Evolutionary conservation across 2,797 vertebrate genomes (phyloP), one percentile per base, ranked within the genome.

Genomic region (Pygocentrus nattereri): DNA sequence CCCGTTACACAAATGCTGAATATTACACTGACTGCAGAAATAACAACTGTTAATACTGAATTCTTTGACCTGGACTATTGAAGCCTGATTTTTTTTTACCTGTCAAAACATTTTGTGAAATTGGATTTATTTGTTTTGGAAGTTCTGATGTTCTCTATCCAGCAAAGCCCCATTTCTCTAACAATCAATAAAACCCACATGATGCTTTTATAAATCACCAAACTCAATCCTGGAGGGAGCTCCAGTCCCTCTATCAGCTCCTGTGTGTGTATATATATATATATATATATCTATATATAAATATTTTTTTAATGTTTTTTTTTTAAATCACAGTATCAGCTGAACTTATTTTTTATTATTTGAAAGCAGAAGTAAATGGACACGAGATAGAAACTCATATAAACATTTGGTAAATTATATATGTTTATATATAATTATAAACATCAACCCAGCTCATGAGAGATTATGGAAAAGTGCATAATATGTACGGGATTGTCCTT

Each of bases 111-210:
- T 67, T 65, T 34, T 67, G 56, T 62, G 18, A 23, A 62, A 11
- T 21, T 58, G 44, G 13, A 31, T 31, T 18, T 31, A 18, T 64
- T 56, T 76, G 19, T 61, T 50, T 34, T n/a, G 30, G 8, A 27
- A 11, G 25, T 49, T 70, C 15, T 70, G 44, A 4, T 47, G 12
- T 47, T 23, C 41, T 67, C 18, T 68, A 50, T 47, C 15, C 23
- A 27, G 16, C 4, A 23, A 15, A n/a, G 61, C 31, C 54, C 3
- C 52, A 34, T 18, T 18, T 30, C n/a, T 18, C 2, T 52, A 7
- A 21, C 30, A n/a, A 49, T 82, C 38, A 59, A 64, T 58, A 78
- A 59, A 68, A 74, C 27, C 21, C 6, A 47, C 31, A 38, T 50
- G 3, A 58, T 44, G 49, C 50, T 12, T 23, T 78, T 49, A 59